Evolutionary conservation across 2,113 vertebrate species (phyloP), one percentile per base, ranked within the genome.

Genomic region (Cyprinus carpio): DNA sequence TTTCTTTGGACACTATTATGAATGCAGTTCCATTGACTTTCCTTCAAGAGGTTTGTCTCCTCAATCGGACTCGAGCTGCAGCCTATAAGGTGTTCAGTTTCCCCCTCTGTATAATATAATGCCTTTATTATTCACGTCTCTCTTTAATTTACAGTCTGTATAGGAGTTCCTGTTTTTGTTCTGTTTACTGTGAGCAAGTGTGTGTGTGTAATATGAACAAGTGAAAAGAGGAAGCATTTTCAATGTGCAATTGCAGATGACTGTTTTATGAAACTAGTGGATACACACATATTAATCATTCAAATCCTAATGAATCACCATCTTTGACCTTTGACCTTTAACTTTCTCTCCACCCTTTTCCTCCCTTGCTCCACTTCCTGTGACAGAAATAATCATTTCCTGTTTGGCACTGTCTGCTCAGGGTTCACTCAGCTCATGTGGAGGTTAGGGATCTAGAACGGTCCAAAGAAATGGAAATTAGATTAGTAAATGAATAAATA

Each of bases 341-440:
- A 82, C 72, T 67, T 37, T 67, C 58, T 76, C 71, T 56, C n/a
- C 76, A 71, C 67, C 67, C 27, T 65, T 18, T 46, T 72, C 83
- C 74, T 58, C 79, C 62, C 79, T 82, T 13, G 4, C 79, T 82
- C 16, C 54, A 64, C 79, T 82, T 87, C 87, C 87, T 82, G 58
- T 85, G 54, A n/a, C 77, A 74, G 74, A 75, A 82, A 82, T 82
- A 72, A 82, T 83, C 64, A 85, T 67, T 87, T 87, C 79, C 87
- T 82, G 72, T 78, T 56, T 87, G 79, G 10, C 51, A 43, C 12
- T 67, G 56, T 6, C 51, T 87, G 75, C 23, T 29, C 27, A 6
- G 29, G 75, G 12, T 23, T 56, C 4, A 77, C 34, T 15, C 31
- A 23, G 25, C 46, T 13, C n/a, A 64, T 64, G 60, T 64, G n/a